Base-by-base conservation (phyloP, 1,140 invertebrate species). In the Pachypeltis micranthus region DNA sequence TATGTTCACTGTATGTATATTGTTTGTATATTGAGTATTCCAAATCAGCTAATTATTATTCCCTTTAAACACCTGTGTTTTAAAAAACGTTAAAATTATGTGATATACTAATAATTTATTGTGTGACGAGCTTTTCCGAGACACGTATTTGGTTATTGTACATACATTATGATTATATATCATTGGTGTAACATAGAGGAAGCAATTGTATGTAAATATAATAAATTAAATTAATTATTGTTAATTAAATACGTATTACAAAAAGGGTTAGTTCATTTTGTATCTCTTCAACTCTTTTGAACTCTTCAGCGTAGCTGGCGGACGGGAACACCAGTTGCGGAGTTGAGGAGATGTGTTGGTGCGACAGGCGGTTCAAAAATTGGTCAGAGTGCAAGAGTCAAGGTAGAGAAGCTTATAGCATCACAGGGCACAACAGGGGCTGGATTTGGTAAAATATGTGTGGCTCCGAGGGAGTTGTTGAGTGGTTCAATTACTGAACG, bases 61-160 rank as follows among this genome's bases (percentile, higher is more conserved):
- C 7, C 47, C 47, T 14, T 21, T 21, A 51, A 51, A 51, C 47
- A 51, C 47, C 47, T 10, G 47, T 51, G 47, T 51, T 51, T 51
- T 21, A 51, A 51, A 51, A n/a, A n/a, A n/a, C n/a, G n/a, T 51
- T 51, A 51, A 51, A 51, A 21, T 51, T 16, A 51, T 51, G 47
- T 51, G 47, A 51, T 51, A 51, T 51, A 51, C 47, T 51, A 51
- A 51, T 51, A 51, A 51, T 51, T 51, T 51, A 51, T 51, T 51
- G 47, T 51, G 47, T 51, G 47, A 21, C 47, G 47, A 51, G 47
- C 47, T 51, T 14, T 51, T n/a, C n/a, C n/a, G 47, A 51, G 19
- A 51, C 47, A 51, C 23, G 12, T 51, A 51, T 10, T 51, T 51
- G 47, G 47, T 51, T 51, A 51, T 51, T 51, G 47, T 51, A 51